These are phyloP conservation scores for Pachycephus smyrnensis DNA, from an alignment of 2,888 invertebrate genomes.

Conservation along the genomic window DNA sequence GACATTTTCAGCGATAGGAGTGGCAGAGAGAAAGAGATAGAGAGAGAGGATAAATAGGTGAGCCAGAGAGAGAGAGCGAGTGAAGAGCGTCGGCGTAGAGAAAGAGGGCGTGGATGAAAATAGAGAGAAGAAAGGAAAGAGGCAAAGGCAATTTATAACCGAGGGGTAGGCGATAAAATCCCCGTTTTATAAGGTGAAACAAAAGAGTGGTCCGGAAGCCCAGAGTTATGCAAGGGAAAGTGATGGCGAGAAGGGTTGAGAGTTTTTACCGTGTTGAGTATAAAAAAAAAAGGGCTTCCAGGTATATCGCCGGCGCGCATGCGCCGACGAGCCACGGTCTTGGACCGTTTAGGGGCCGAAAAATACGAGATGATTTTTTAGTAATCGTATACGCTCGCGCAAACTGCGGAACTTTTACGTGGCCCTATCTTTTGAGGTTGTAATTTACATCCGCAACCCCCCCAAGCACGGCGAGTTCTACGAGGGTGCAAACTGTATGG, in stretches of 20 bases:
- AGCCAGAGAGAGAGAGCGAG: not conserved
- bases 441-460: not conserved
- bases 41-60: not conserved
- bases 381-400: not conserved
- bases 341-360: not conserved
- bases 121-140: slow-evolving; percentile 7
- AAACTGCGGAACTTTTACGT: not conserved
- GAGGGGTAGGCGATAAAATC: slow-evolving; percentile 21
- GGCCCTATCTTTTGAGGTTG: not conserved
- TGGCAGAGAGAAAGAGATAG: not conserved
- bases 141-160: not conserved
- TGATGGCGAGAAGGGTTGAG: slow-evolving; percentile 9
- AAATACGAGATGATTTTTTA: slow-evolving; percentile 7
- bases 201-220: slow-evolving; percentile 17
- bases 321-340: not conserved
- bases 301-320: not conserved
- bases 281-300: not conserved
- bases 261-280: slow-evolving; percentile 4
- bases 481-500: not conserved
- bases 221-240: slow-evolving; percentile 7
- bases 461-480: not conserved
- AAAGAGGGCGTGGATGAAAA: not conserved
- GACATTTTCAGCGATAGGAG: not conserved
- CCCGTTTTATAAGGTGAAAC: slow-evolving; percentile 26
- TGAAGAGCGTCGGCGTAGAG: not conserved